A percentile compares a stretch with the other conserved stretches of the same genome.
phyloP scores from a whole-genome alignment of 2,888 invertebrate genomes.

The Tipula vernalis region DNA sequence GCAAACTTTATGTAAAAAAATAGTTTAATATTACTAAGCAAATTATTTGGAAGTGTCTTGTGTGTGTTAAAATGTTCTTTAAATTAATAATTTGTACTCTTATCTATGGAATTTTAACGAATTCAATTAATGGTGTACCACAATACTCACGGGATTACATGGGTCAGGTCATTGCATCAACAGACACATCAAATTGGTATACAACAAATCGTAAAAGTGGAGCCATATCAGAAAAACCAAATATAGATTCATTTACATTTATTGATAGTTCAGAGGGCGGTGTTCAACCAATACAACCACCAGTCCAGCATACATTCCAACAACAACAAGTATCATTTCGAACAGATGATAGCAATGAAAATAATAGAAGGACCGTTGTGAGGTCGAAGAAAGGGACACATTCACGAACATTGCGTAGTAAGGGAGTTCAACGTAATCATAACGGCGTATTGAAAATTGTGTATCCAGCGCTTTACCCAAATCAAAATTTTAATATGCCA shows the following conservation, averaged over 20 bases:
- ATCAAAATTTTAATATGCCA: not conserved
- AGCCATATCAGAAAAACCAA: not conserved
- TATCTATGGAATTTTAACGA: not conserved
- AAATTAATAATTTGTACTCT: no score
- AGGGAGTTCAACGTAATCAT: not conserved
- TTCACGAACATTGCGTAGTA: not conserved
- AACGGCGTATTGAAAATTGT: not conserved
- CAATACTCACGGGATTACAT: not conserved
- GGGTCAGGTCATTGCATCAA: not conserved
- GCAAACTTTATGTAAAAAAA: no score
- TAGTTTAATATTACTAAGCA: no score
- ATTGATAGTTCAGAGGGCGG: not conserved
- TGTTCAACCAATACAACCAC: no score
- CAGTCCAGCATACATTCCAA: not conserved
- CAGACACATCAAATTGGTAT: not conserved
- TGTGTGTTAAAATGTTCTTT: no score
- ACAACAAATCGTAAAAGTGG: not conserved
- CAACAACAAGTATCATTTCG: not conserved
- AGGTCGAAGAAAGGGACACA: not conserved
- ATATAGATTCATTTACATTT: not conserved
- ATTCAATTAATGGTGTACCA: not conserved
- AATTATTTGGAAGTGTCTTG: no score
- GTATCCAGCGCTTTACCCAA: not conserved
- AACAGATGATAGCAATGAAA: not conserved
- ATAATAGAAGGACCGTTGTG: not conserved